Evolutionary conservation across 2,797 vertebrate species (phyloP).

Genomic region (Enoplosus armatus): DNA sequence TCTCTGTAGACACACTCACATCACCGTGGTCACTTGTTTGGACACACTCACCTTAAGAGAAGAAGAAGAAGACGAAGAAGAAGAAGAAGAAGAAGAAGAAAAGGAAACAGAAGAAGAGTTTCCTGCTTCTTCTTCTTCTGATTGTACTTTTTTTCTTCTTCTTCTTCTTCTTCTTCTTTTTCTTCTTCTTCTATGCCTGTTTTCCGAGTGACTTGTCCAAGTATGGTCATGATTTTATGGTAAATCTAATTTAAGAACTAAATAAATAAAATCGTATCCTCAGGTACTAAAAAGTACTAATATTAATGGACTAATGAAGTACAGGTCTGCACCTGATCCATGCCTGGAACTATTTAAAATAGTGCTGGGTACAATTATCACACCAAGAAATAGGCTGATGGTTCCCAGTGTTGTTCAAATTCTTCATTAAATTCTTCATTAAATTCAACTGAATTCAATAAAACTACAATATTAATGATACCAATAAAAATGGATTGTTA

Average conservation of each 20-base stretch:
- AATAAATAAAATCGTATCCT: neutral
- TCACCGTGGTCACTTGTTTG: too few relatives aligned
- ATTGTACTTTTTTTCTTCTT: too few relatives aligned
- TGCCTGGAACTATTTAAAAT: neutral
- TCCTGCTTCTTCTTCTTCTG: too few relatives aligned
- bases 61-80: too few relatives aligned
- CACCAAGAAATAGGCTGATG: too few relatives aligned
- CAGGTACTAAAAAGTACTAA: neutral
- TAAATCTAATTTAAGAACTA: neutral
- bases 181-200: neutral
- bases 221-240: neutral
- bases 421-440: neutral
- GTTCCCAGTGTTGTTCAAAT: neutral
- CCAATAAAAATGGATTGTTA: slow-evolving; percentile 1
- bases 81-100: too few relatives aligned
- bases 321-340: too few relatives aligned
- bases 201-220: neutral
- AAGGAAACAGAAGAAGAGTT: too few relatives aligned
- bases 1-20: too few relatives aligned
- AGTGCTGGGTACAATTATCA: neutral
- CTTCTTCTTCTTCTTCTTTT: too few relatives aligned
- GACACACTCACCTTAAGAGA: too few relatives aligned
- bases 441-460: neutral
- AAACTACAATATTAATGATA: neutral
- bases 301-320: too few relatives aligned